phyloP scores from a whole-genome alignment of 2,888 invertebrate genomes.

The Sphaerophoria rueppellii region DNA sequence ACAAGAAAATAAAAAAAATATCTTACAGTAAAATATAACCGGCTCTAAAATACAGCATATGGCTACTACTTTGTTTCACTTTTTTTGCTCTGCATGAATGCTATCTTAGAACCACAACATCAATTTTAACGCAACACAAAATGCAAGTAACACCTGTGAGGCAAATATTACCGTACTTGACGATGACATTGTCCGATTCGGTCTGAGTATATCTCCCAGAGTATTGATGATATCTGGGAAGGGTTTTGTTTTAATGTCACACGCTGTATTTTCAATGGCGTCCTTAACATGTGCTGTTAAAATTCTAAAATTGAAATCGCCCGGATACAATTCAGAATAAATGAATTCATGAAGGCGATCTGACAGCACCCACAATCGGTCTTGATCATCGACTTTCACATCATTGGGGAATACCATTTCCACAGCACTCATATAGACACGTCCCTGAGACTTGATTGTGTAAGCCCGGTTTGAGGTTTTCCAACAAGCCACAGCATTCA shows the following conservation, averaged over 20 bases:
- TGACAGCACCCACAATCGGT: constrained; percentile 89
- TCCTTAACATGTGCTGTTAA: constrained; percentile 87
- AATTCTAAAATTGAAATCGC: constrained; percentile 88
- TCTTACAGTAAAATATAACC: too few species aligned
- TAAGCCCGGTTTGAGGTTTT: constrained; percentile 87
- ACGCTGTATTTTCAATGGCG: constrained; percentile 88
- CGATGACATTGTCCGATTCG: constrained; percentile 74
- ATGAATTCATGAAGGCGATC: constrained; percentile 88
- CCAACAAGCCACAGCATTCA: constrained; percentile 91
- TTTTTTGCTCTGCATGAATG: not conserved
- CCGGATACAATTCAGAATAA: constrained; percentile 85
- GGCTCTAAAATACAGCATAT: too few species aligned
- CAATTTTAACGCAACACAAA: constrained; percentile 47
- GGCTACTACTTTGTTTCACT: not conserved
- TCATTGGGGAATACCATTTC: constrained; percentile 91
- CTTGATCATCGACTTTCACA: constrained; percentile 88
- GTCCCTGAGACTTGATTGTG: constrained; percentile 87
- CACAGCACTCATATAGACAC: constrained; percentile 87
- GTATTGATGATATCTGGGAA: constrained; percentile 84
- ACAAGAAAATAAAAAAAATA: not conserved
- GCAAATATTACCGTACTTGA: constrained; percentile 9
- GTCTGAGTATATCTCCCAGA: constrained; percentile 83
- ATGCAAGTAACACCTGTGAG: constrained; percentile 8
- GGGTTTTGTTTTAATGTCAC: constrained; percentile 85
- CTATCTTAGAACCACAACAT: constrained; percentile 18